Evolutionary conservation across 2,888 invertebrate genomes (phyloP).

Genomic region (Plutella xylostella): DNA sequence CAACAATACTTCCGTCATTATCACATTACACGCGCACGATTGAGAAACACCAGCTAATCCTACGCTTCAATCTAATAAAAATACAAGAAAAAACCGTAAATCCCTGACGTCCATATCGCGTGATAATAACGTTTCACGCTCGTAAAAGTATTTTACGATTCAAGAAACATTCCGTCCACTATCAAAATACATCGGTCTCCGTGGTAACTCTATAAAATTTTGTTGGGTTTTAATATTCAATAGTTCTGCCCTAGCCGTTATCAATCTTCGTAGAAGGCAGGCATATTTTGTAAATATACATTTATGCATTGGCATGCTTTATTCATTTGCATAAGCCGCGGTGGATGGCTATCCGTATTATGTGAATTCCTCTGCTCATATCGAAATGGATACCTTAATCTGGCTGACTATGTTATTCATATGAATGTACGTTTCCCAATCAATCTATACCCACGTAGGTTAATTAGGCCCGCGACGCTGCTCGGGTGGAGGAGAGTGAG

Average conservation of each 20-base stretch:
- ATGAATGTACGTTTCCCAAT: too few species aligned
- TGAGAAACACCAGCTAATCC: conserved; percentile 25
- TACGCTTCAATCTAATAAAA: conserved; percentile 26
- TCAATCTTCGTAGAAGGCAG: background rate
- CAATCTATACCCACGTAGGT: too few species aligned
- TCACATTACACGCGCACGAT: conserved; percentile 12
- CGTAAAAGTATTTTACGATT: conserved; percentile 53
- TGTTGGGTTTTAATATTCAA: background rate
- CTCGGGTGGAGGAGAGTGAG: too few species aligned
- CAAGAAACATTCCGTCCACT: conserved; percentile 35
- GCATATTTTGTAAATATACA: too few species aligned
- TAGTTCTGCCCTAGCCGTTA: background rate
- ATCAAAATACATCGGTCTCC: conserved; percentile 34
- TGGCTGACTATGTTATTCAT: too few species aligned
- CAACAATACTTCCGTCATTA: conserved; percentile 11
- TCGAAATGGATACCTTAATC: too few species aligned
- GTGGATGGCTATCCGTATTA: background rate
- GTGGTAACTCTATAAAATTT: conserved; percentile 21
- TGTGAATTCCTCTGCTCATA: background rate
- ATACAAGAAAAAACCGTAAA: conserved; percentile 47
- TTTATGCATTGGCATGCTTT: too few species aligned
- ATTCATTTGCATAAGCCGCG: too few species aligned
- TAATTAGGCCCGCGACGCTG: too few species aligned
- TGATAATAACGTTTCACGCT: conserved; percentile 42
- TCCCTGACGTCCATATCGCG: conserved; percentile 35